Conservation (phyloP, 2,888 invertebrate species). For the Agonopterix arenella region DNA sequence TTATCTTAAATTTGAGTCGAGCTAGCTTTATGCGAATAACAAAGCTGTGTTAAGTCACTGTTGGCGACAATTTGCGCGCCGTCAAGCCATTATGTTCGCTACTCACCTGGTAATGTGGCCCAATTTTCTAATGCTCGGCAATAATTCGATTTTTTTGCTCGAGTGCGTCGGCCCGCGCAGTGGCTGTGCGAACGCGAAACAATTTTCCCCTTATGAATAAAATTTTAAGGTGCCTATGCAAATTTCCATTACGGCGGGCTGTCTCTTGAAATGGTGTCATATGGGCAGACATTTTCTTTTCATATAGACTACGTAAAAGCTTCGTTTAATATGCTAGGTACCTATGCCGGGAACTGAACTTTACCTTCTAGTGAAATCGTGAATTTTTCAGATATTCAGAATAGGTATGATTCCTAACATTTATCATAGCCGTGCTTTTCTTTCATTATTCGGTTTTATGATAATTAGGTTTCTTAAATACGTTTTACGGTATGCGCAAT, state of each 20-base stretch:
- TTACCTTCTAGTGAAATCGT: conserved; percentile 4
- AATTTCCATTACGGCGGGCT: conserved; percentile 66
- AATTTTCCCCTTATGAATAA: conserved; percentile 75
- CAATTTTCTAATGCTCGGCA: conserved; percentile 47
- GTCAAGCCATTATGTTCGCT: conserved; percentile 24
- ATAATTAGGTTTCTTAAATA: not conserved
- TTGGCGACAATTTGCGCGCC: conserved; percentile 9
- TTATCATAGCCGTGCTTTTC: not conserved
- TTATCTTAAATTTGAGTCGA: no score
- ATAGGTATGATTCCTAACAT: not conserved
- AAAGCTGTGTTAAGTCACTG: conserved; percentile 3
- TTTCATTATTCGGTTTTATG: not conserved
- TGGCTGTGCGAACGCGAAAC: conserved; percentile 51
- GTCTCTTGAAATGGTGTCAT: conserved; percentile 62
- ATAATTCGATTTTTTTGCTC: conserved; percentile 66
- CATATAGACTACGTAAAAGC: conserved; percentile 51
- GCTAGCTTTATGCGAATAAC: not conserved
- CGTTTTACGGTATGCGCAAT: not conserved
- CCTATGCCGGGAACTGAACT: conserved; percentile 7
- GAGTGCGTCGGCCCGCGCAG: conserved; percentile 34
- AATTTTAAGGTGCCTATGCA: conserved; percentile 72
- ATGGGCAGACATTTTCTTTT: conserved; percentile 59
- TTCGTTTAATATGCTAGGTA: conserved; percentile 26
- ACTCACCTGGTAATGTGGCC: conserved; percentile 37
- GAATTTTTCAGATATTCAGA: conserved; percentile 1